Base-by-base conservation (phyloP, 2,797 vertebrate genomes). In the Buceros bicornis region DNA sequence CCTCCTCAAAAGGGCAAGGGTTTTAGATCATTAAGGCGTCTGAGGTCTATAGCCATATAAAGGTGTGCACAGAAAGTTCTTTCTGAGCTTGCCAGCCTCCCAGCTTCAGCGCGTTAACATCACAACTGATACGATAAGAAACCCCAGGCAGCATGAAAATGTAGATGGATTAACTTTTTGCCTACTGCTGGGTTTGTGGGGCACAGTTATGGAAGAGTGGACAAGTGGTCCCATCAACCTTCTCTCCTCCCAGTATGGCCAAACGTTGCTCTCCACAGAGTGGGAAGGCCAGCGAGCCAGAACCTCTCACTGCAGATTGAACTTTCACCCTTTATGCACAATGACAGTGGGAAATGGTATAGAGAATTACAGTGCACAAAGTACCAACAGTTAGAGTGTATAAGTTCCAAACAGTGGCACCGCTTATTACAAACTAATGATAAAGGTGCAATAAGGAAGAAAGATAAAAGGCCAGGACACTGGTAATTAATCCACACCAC, bases 241-340 rank as follows among this genome's bases (percentile, higher is more conserved):
- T 70, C 35, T 60, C 33, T 89, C 65, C 26, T 8, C 10, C 2
- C 60, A 33, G 2, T 2, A 10, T 22, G n/a, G 22, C 57, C 64
- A 74, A 74, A 24, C 21, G 28, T 56, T 64, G 15, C 10, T 73
- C 22, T 37, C 7, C 4, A 28, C 65, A 16, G 31, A 67, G 8
- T 0, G 2, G 24, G 28, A 67, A 86, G n/a, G 37, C 33, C 45
- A 76, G 2, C 1, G 54, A 78, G 15, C 13, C 2, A 6, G 26
- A 24, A 61, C 5, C 35, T 58, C 53, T 62, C 11, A 3, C 25
- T 70, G 29, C 31, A 84, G 48, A 6, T 33, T 16, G 4, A 69
- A n/a, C 5, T 33, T 72, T 69, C n/a, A 42, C 70, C 14, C 24
- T 33, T 80, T 58, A 15, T 19, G 18, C 5, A 1, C 29, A 42